These are phyloP conservation scores for Dryas iulia DNA, from an alignment of 1,140 invertebrate genomes.

Conservation along the genomic window DNA sequence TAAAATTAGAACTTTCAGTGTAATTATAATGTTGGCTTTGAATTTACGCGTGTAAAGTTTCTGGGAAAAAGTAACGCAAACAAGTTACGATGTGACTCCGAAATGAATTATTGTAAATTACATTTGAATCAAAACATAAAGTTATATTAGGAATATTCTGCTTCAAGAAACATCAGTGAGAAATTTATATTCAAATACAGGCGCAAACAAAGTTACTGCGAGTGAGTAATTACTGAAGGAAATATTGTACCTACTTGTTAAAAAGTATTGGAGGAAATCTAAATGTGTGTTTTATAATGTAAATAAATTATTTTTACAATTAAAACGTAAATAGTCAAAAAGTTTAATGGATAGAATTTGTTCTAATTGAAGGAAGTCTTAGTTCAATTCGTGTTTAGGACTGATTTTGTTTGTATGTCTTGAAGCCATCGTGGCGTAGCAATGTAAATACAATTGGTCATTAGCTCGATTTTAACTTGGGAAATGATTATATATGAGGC, in stretches of 20 bases:
- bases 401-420: too few species aligned
- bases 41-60: neutral
- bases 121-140: constrained; percentile 1
- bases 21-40: neutral
- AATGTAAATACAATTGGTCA: too few species aligned
- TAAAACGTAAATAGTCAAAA: too few species aligned
- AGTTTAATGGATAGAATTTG: too few species aligned
- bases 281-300: neutral
- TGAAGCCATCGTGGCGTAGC: too few species aligned
- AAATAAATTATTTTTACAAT: neutral
- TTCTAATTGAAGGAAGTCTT: too few species aligned
- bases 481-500: too few species aligned
- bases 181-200: constrained; percentile 8
- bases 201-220: neutral
- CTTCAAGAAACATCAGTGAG: constrained; percentile 7
- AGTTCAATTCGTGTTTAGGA: too few species aligned
- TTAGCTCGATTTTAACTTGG: too few species aligned
- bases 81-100: neutral
- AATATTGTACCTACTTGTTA: constrained; percentile 3
- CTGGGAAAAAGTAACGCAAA: neutral
- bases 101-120: constrained; percentile 3
- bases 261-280: neutral
- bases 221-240: neutral
- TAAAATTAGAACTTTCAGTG: too few species aligned
- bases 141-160: constrained; percentile 6